These are phyloP conservation scores for Mystacornis crossleyi DNA, from an alignment of 2,113 vertebrate species.

Conservation along the genomic window DNA sequence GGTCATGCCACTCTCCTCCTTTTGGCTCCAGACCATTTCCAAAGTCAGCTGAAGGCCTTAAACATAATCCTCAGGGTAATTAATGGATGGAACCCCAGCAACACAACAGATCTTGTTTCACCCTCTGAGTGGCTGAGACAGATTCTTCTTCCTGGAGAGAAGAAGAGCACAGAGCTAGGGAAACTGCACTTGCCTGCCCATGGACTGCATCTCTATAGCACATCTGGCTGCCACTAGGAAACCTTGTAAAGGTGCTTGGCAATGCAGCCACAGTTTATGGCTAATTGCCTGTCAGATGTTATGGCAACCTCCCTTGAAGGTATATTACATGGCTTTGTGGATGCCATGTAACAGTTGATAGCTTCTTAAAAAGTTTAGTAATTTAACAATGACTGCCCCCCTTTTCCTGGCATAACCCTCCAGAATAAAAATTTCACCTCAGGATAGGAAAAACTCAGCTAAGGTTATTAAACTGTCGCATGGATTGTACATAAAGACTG, in stretches of 20 bases:
- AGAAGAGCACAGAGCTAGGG: neutral
- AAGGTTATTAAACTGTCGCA: neutral
- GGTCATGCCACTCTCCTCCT: neutral
- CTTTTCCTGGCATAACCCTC: fast-evolving
- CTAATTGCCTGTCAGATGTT: neutral
- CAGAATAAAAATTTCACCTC: neutral
- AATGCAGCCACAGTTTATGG: neutral
- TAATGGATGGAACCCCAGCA: neutral
- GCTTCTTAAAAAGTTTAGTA: neutral
- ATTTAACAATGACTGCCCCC: neutral
- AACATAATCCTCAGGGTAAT: neutral
- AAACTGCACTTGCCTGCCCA: neutral
- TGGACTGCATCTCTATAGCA: fast-evolving
- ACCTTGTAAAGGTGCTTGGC: neutral
- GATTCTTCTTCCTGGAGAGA: neutral
- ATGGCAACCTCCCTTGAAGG: neutral
- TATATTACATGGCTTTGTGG: neutral
- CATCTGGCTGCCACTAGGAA: neutral
- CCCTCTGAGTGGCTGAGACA: neutral
- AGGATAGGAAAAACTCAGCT: neutral
- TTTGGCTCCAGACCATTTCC: neutral
- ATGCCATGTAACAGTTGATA: neutral
- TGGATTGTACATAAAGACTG: neutral
- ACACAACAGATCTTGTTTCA: neutral
- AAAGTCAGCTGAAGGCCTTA: neutral